Evolutionary conservation across 1,140 invertebrate genomes (phyloP), one percentile per base, ranked within the genome.

Genomic region (Brachionus manjavacas): DNA sequence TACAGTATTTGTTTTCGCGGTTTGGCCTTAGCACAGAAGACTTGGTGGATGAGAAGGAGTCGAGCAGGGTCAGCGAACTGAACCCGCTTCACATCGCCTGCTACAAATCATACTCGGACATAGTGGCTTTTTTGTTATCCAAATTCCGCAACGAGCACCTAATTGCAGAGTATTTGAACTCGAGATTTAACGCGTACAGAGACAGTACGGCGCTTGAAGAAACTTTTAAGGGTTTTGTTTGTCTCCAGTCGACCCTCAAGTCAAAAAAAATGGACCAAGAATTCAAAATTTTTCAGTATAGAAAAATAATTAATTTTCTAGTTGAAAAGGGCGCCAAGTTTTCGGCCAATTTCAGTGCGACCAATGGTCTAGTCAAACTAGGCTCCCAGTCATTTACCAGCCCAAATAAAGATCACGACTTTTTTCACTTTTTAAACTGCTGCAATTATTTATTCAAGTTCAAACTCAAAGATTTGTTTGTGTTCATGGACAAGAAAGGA

Each of bases 401-500:
- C 4, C 16, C 7, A n/a, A 35, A 8, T 23, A 60, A 68, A 16
- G 25, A 81, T 39, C 23, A 23, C 39, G 52, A 81, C 12, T 60
- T 81, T 23, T 43, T 64, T 14, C 35, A 81, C 41, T 81, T 64
- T 68, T 64, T 81, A 46, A 23, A 81, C 39, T 81, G 52, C 41
- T 81, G 79, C 60, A 81, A 64, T 64, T 68, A 55, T 64, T 12
- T 81, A n/a, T 60, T 81, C 9, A 60, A 81, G 23, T 81, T 81
- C 35, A 60, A 46, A 35, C 14, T 81, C 4, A 46, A 64, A 4
- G 52, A 81, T 9, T 35, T 80, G 25, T 80, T 80, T 80, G 35
- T 41, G 70, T 80, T 41, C 1, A 16, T 8, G 4, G 14, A 60
- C 11, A 2, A 0, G 55, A 55, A n/a, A 2, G 14, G 55, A 35